Evolutionary conservation across 2,888 invertebrate genomes (phyloP).

Genomic region (Epinotia ramella): DNA sequence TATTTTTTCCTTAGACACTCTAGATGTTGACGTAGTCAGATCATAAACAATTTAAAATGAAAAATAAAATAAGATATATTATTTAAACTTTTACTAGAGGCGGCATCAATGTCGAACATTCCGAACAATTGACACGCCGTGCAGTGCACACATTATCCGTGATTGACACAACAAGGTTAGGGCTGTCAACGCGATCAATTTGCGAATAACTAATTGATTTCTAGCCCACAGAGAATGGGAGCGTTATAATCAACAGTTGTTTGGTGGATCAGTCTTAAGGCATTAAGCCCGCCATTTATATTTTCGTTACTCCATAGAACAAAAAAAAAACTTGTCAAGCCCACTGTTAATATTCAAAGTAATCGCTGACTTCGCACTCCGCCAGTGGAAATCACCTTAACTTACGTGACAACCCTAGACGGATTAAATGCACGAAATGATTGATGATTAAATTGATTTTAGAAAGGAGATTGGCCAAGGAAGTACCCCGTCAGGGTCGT

Average conservation of each 20-base stretch:
- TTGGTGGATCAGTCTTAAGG: neutral
- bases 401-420: conserved; percentile 29
- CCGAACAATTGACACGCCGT: conserved; percentile 26
- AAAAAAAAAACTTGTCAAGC: too few relatives aligned
- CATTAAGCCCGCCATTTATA: neutral
- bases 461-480: conserved; percentile 31
- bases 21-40: neutral
- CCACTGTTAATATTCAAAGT: neutral
- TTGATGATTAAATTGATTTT: conserved; percentile 38
- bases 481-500: conserved; percentile 12
- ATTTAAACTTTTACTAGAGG: neutral
- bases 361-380: neutral
- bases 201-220: conserved; percentile 19
- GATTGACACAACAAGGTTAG: conserved; percentile 37
- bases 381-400: neutral
- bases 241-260: neutral
- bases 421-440: conserved; percentile 17
- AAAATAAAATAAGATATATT: neutral
- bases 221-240: neutral
- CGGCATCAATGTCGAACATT: conserved; percentile 18
- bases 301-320: neutral
- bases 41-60: neutral
- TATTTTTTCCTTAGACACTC: neutral
- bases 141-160: conserved; percentile 6
- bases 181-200: conserved; percentile 36